Evolutionary conservation across 1,140 invertebrate species (phyloP).

Genomic region (Cepaea nemoralis): DNA sequence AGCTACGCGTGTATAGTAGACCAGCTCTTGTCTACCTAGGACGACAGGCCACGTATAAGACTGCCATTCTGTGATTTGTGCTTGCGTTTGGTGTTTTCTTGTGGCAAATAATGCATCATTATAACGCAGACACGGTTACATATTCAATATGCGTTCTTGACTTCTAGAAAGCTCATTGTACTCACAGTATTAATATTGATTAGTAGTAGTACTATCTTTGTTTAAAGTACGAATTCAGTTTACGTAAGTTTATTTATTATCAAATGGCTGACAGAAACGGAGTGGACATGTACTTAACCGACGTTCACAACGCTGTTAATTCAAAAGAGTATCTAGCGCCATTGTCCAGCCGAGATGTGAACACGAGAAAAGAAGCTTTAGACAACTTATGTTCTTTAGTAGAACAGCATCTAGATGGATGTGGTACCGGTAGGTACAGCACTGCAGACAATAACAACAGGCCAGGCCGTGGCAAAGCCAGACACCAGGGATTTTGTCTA

Average conservation of each 20-base stretch:
- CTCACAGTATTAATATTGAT: neutral
- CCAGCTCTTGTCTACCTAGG: neutral
- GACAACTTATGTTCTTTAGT: slow-evolving; percentile 49
- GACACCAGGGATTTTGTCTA: slow-evolving; percentile 43
- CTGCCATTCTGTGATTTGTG: neutral
- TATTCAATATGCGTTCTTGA: no score
- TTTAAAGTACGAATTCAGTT: neutral
- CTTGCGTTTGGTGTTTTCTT: neutral
- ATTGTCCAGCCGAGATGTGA: slow-evolving; percentile 48
- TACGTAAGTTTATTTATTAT: neutral
- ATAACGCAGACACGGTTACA: neutral
- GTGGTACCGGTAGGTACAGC: slow-evolving; percentile 58
- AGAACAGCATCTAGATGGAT: slow-evolving; percentile 63
- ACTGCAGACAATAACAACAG: slow-evolving; percentile 15
- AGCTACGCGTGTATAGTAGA: neutral
- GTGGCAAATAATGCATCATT: neutral
- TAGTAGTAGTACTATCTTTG: no score
- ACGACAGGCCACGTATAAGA: neutral
- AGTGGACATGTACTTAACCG: neutral
- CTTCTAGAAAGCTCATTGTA: neutral
- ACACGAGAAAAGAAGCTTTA: slow-evolving; percentile 51
- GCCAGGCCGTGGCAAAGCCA: slow-evolving; percentile 41
- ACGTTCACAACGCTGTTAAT: slow-evolving; percentile 25
- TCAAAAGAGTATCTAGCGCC: slow-evolving; percentile 14
- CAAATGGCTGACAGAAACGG: slow-evolving; percentile 4